These are phyloP conservation scores for Xiphophorus maculatus DNA, from an alignment of 2,113 vertebrate species.

Conservation along the genomic window DNA sequence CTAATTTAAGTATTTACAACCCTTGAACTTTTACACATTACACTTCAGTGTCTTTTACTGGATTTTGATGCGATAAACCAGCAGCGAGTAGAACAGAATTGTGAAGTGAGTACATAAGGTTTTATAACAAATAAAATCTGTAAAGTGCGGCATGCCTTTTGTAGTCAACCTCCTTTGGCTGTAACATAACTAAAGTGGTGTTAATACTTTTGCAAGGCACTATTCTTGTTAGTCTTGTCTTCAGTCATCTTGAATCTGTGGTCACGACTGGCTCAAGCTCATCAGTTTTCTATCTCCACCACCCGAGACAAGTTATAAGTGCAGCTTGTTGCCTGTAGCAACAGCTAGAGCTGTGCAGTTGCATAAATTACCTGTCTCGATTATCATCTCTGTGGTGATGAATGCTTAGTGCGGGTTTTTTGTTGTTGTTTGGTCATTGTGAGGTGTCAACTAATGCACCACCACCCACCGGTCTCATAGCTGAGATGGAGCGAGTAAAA, in stretches of 20 bases:
- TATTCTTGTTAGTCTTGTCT: slow-evolving; percentile 17
- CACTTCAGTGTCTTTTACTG: no score
- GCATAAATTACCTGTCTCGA: slow-evolving; percentile 79
- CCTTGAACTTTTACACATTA: no score
- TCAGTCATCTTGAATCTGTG: slow-evolving; percentile 35
- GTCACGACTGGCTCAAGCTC: slow-evolving; percentile 52
- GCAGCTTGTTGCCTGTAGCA: slow-evolving; percentile 78
- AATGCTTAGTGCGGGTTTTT: slow-evolving; percentile 31
- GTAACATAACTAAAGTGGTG: neutral
- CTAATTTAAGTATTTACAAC: no score
- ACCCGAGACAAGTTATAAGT: slow-evolving; percentile 66
- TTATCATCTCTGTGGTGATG: slow-evolving; percentile 64
- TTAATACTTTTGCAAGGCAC: neutral
- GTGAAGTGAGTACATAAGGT: no score
- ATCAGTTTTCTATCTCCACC: slow-evolving; percentile 35
- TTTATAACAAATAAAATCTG: neutral
- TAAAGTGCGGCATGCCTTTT: neutral
- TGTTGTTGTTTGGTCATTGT: slow-evolving; percentile 40
- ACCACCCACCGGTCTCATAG: slow-evolving; percentile 57
- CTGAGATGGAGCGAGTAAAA: slow-evolving; percentile 43
- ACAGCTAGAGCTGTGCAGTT: slow-evolving; percentile 73
- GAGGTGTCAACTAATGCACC: slow-evolving; percentile 55
- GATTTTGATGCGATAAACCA: no score
- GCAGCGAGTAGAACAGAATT: no score
- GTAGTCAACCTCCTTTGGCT: no score